A percentile compares a stretch with the other conserved stretches of the same genome.
Conservation (phyloP, 2,888 invertebrate genomes). For the Petrolisthes manimaculis region DNA sequence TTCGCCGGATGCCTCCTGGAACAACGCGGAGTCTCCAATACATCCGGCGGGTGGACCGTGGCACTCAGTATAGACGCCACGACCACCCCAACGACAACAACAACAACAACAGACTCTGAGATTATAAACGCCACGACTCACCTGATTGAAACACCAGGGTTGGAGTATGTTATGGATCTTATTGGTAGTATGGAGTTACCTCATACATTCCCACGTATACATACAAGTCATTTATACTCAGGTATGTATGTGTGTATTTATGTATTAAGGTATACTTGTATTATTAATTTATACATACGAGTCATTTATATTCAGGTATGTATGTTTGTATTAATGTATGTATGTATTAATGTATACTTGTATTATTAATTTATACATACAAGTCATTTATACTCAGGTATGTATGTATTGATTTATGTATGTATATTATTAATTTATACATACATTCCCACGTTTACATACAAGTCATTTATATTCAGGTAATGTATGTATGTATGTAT, state of each 20-base stretch:
- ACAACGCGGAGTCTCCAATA: slow-evolving; percentile 71
- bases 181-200: slow-evolving; percentile 90
- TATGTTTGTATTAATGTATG: too few species aligned
- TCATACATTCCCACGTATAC: neutral
- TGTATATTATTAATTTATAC: too few species aligned
- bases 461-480: neutral
- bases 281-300: too few species aligned
- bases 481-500: neutral
- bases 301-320: too few species aligned
- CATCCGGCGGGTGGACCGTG: slow-evolving; percentile 76
- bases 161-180: slow-evolving; percentile 92
- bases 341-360: too few species aligned
- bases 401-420: too few species aligned
- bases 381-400: too few species aligned
- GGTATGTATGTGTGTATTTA: too few species aligned
- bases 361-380: too few species aligned
- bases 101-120: too few species aligned
- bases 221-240: neutral
- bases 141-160: slow-evolving; percentile 84
- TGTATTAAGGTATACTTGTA: too few species aligned
- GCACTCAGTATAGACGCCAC: slow-evolving; percentile 72
- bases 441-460: neutral
- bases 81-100: slow-evolving; percentile 64
- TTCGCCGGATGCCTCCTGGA: slow-evolving; percentile 74
- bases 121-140: too few species aligned